These are phyloP conservation scores for Gila orcuttii DNA, from an alignment of 2,113 vertebrate genomes.

Conservation along the genomic window DNA sequence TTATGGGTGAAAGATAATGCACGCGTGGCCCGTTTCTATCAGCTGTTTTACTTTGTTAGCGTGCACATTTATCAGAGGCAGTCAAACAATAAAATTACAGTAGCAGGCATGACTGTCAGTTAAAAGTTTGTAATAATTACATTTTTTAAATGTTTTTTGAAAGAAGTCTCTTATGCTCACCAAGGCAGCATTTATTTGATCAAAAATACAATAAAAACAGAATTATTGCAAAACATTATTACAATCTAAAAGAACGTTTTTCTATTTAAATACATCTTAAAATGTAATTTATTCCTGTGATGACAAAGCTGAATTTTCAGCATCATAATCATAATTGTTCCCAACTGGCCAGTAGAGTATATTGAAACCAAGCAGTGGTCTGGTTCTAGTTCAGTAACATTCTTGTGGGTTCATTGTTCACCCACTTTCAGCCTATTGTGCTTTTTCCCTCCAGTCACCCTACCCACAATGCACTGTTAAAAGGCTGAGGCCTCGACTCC, in stretches of 20 bases:
- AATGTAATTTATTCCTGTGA: background rate
- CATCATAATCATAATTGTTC: background rate
- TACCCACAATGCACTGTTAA: constrained; percentile 39
- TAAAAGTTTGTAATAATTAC: background rate
- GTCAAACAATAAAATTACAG: background rate
- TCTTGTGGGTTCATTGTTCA: background rate
- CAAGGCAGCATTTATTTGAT: background rate
- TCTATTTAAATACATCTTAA: background rate
- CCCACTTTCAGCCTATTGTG: constrained; percentile 32
- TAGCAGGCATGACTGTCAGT: background rate
- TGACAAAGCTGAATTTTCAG: background rate
- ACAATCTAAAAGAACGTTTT: background rate
- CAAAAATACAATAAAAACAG: background rate
- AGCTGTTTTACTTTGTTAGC: background rate
- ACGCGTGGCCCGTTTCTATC: background rate
- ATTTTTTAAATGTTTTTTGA: background rate
- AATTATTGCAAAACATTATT: background rate
- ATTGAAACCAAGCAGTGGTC: background rate
- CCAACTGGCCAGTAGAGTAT: background rate
- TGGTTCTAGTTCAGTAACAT: constrained; percentile 10
- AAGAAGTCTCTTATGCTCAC: background rate
- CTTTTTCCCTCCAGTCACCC: background rate
- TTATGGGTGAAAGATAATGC: background rate
- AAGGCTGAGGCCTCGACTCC: background rate
- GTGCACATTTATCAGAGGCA: background rate